Percentiles rank a stretch among this genome's conserved stretches.
These are phyloP conservation scores for Augochlorella aurata DNA, from an alignment of 2,888 invertebrate genomes.

Conservation along the genomic window DNA sequence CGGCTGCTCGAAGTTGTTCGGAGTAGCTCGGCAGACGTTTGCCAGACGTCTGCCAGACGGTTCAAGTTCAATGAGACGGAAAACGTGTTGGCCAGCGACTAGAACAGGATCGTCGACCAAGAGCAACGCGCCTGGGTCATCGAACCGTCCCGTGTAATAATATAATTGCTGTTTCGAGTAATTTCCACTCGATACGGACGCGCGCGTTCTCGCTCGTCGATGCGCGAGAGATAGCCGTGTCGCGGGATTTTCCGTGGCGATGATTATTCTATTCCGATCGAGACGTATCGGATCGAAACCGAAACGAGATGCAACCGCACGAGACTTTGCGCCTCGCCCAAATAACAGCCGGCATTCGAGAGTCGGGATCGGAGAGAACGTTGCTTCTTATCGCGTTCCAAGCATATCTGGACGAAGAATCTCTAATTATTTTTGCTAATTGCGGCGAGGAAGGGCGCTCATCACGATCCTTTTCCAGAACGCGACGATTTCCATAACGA, in stretches of 20 bases:
- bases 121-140: conserved; percentile 26
- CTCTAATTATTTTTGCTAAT: not conserved
- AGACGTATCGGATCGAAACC: not conserved
- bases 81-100: conserved; percentile 2
- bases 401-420: too few species aligned
- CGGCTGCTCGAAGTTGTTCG: not conserved
- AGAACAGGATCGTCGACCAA: not conserved
- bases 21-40: too few species aligned
- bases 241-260: not conserved
- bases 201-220: conserved; percentile 15
- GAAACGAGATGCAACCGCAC: not conserved
- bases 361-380: not conserved
- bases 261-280: not conserved
- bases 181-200: conserved; percentile 40
- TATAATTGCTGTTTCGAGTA: conserved; percentile 31
- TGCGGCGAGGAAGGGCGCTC: not conserved
- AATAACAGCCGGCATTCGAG: not conserved
- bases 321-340: not conserved
- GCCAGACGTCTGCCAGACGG: not conserved
- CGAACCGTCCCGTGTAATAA: conserved; percentile 44
- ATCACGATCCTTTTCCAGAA: conserved; percentile 18
- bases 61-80: not conserved
- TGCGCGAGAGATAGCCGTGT: conserved; percentile 16
- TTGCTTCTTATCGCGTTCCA: not conserved
- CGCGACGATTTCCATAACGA: conserved; percentile 43